Percentiles rank a stretch among this genome's conserved stretches.
Evolutionary conservation across 1,140 invertebrate genomes (phyloP).

Genomic region (Brachionus koreanus): DNA sequence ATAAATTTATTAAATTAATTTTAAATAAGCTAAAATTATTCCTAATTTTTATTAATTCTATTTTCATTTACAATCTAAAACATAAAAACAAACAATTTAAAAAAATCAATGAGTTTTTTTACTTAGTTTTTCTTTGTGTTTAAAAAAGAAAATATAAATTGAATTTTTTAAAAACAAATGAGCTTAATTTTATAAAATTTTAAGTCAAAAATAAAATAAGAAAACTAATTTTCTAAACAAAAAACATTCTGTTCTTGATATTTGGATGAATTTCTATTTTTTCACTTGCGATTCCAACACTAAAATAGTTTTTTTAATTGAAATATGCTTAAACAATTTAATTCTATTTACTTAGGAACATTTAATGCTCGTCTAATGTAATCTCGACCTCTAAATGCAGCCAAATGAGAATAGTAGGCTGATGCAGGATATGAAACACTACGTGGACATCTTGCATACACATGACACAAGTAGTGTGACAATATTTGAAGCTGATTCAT

Average conservation of each 20-base stretch:
- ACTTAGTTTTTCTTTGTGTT: too few relatives aligned
- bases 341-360: neutral
- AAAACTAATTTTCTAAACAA: neutral
- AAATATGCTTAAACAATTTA: neutral
- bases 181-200: too few relatives aligned
- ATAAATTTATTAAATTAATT: too few relatives aligned
- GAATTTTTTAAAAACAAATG: too few relatives aligned
- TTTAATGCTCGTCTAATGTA: neutral
- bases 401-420: conserved; percentile 87
- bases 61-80: too few relatives aligned
- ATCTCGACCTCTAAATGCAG: conserved; percentile 68
- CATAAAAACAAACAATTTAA: too few relatives aligned
- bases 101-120: too few relatives aligned
- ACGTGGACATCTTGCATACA: conserved; percentile 78
- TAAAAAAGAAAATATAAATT: too few relatives aligned
- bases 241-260: neutral
- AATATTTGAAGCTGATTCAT: conserved; percentile 53
- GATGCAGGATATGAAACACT: conserved; percentile 86
- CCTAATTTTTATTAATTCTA: too few relatives aligned
- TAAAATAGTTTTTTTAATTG: neutral
- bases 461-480: conserved; percentile 80
- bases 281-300: neutral
- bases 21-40: too few relatives aligned
- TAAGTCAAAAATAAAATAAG: neutral
- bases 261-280: neutral